Base-by-base conservation (phyloP, 1,140 invertebrate genomes). In the Drosophila mayri region DNA sequence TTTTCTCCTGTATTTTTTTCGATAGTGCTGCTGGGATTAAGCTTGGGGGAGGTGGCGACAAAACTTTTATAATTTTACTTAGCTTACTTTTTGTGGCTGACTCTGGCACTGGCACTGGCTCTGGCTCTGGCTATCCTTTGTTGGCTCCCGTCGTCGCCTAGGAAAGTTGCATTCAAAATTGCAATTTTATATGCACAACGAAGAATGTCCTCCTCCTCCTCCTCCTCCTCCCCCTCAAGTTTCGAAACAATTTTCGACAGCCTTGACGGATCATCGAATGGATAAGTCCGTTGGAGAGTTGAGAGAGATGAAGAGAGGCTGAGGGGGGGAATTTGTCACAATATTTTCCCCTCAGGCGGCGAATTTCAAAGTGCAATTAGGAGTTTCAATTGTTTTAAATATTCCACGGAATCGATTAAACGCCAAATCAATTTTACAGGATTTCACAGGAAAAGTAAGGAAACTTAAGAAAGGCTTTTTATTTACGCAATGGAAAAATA, bases 21-120 rank as follows among this genome's bases (percentile, higher is more conserved):
- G n/a, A 18, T 18, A 43, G 10, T 61, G 16, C 22, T 30, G 41
- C 37, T 47, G 32, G 30, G 52, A 28, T 22, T 38, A 35, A 30
- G 37, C 37, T 41, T 20, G 38, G 28, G 55, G 61, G 54, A 37
- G 20, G 40, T 44, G 30, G 40, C 22, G 20, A 16, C 14, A 59
- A 76, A 81, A 83, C 73, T 81, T 77, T 81, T 81, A 77, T 65
- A 79, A 82, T 83, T 78, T 82, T 50, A 68, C 79, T 82, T 61
- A 57, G 57, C 63, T 54, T 62, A 60, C 57, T 81, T 71, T 77
- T 43, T 78, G 66, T 16, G 57, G 55, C 37, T 47, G 38, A n/a
- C 37, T 52, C 14, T 22, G 52, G 30, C 40, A 35, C 41, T 47
- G 20, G 41, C 16, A 28, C 16, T 32, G 52, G 30, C 40, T 44